Evolutionary conservation across 2,888 invertebrate genomes (phyloP), one percentile per base, ranked within the genome.

Genomic region (Papilio elwesi): DNA sequence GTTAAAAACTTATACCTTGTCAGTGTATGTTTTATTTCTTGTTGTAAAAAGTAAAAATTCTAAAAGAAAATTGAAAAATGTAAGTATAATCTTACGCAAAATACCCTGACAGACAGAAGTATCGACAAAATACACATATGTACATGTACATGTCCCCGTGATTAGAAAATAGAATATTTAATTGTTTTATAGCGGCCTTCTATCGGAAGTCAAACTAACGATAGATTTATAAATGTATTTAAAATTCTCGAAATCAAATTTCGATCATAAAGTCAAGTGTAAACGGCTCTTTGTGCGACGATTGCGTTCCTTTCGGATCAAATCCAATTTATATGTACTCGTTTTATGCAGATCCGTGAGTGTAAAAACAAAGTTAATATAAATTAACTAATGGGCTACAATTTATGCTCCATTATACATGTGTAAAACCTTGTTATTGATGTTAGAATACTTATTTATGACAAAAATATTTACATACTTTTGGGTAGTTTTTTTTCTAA

Each of bases 201-300:
- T 87, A 79, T 87, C 87, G 79, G 81, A 80, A 86, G 88, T 89
- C 74, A 83, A 87, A 89, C 88, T 88, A 84, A 79, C 82, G 87
- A 85, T 88, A 80, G 84, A 80, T 76, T 74, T 70, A 71, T 57
- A 65, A 76, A 70, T 69, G 67, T 78, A 74, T 76, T 73, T 74
- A 63, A 66, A 68, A 74, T 70, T 2, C 15, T 48, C 66, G 73
- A 73, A 73, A 73, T 73, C 5, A 62, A 73, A 73, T 73, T 73
- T 73, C 73, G 69, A 68, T 47, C 9, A 68, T 48, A 53, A 48
- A 67, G 26, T 49, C 26, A 48, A 36, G 16, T 62, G 47, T 63
- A 55, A 48, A 59, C 15, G n/a, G 48, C 36, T 36, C 36, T 74
- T 68, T 64, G 38, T 66, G 16, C 38, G 15, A 55, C 48, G 66